phyloP scores from a whole-genome alignment of 2,797 vertebrate species.

The Crax fasciolata region DNA sequence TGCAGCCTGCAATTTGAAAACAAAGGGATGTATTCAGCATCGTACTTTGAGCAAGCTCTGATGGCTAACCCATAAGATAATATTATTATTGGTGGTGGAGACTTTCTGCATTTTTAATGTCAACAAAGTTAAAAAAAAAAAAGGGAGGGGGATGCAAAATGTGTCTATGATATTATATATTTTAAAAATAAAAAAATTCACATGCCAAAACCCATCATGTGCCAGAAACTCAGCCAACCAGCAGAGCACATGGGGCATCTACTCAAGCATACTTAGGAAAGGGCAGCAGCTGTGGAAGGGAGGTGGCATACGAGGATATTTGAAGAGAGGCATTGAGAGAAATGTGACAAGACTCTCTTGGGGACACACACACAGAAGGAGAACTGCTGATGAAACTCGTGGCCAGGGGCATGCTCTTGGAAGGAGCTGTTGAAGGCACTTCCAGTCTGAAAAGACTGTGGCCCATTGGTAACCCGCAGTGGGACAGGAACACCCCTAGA shows the following conservation, averaged over 20 bases:
- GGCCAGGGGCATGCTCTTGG: background rate
- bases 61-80: background rate
- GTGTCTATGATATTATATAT: background rate
- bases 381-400: background rate
- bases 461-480: background rate
- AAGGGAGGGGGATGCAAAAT: accelerated
- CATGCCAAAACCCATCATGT: background rate
- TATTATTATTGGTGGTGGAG: background rate
- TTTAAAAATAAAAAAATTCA: background rate
- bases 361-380: accelerated
- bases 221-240: background rate
- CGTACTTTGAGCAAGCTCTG: background rate
- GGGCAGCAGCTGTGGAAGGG: background rate
- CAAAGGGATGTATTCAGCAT: background rate
- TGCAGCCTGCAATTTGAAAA: background rate
- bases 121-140: background rate
- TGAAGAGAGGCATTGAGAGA: background rate
- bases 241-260: background rate
- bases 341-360: background rate
- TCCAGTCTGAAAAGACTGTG: background rate
- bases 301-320: background rate
- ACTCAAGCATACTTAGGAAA: background rate
- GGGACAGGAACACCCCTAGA: background rate
- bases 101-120: background rate
- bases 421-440: background rate